Base-by-base conservation (phyloP, 1,140 invertebrate species). In the Brachionus angularis region DNA sequence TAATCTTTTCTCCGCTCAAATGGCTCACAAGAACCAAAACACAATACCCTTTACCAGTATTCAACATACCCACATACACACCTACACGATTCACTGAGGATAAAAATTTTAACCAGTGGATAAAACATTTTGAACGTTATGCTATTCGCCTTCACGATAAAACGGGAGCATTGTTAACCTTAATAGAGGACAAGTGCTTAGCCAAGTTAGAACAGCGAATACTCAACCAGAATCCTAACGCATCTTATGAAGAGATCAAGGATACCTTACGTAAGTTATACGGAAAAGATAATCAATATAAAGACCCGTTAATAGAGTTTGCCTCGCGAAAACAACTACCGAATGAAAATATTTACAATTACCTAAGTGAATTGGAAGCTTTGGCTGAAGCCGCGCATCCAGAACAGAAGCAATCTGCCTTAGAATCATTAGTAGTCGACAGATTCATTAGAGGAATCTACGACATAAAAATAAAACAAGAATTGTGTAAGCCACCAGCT, bases 271-370 rank as follows among this genome's bases (percentile, higher is more conserved):
- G 47, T 23, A 50, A 50, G 18, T 25, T 50, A 12, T 50, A 50
- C 47, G 47, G 50, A 31, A 53, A 53, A 8, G 50, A 53, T 29
- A 49, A 49, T 21, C n/a, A 49, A 49, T 49, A 49, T 12, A 18
- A 49, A 3, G 21, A 46, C 14, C 21, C 50, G 33, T 53, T 53
- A 31, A 31, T 53, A n/a, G 50, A 53, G n/a, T 53, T 53, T 53
- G 50, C 50, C 18, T 8, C 27, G 12, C 10, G 50, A 25, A 29
- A 31, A 53, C 50, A 53, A 53, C 50, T n/a, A 53, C 50, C 50
- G 18, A 29, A 53, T 29, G 50, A 53, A 53, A 53, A 53, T 29
- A 53, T 53, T 31, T 53, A 53, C 50, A 52, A 53, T 29, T 53
- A 31, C 25, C 2, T 53, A 16, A 53, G 50, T 14, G 50, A 53